Evolutionary conservation across 2,113 vertebrate species (phyloP).

Genomic region (Caloenas nicobarica): DNA sequence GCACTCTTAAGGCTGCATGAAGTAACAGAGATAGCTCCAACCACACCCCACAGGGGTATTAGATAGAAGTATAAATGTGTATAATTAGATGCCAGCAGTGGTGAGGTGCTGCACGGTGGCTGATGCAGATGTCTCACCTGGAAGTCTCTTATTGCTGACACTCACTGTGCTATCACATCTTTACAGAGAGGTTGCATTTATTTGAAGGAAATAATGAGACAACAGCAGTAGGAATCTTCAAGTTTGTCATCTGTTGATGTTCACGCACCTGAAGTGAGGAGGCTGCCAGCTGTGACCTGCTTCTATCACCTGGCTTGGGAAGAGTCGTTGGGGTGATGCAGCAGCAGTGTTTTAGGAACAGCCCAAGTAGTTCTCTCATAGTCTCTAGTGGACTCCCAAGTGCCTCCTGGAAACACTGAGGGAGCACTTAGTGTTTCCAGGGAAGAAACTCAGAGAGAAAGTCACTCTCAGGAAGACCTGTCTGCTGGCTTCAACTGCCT

Average conservation of each 20-base stretch:
- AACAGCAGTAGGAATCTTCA: neutral
- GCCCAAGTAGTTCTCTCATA: no score
- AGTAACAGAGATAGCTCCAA: neutral
- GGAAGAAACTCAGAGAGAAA: neutral
- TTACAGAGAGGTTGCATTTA: neutral
- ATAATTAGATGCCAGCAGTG: neutral
- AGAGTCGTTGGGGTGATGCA: accelerated
- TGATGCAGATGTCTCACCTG: neutral
- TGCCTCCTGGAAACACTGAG: neutral
- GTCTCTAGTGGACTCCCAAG: neutral
- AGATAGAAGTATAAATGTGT: neutral
- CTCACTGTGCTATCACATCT: neutral
- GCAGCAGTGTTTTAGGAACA: neutral
- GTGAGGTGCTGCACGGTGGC: neutral
- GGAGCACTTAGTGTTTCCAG: neutral
- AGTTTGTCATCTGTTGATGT: neutral
- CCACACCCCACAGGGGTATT: accelerated
- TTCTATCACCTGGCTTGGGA: neutral
- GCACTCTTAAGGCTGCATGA: neutral
- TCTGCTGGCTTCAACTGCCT: neutral
- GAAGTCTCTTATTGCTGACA: neutral
- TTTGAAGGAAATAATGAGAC: neutral
- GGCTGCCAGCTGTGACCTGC: neutral
- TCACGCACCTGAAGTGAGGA: neutral
- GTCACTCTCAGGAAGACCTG: neutral